phyloP scores from a whole-genome alignment of 2,113 vertebrate species.

The Sebastes fasciatus region DNA sequence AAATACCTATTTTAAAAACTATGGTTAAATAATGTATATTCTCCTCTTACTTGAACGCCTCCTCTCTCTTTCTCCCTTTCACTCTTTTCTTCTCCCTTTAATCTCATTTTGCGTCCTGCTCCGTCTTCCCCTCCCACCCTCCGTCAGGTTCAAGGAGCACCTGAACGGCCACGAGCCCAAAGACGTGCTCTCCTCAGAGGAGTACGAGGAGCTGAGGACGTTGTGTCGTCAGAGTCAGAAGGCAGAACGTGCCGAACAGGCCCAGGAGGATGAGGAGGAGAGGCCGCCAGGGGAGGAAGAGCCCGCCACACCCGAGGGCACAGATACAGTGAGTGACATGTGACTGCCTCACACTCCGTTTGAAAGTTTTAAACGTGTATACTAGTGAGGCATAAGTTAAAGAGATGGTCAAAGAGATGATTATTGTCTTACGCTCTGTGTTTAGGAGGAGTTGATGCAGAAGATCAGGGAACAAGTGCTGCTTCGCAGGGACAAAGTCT shows the following conservation, averaged over 20 bases:
- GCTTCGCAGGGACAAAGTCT: slow-evolving; percentile 82
- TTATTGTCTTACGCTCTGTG: neutral
- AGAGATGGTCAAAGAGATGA: neutral
- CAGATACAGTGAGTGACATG: slow-evolving; percentile 75
- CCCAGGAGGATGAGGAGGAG: slow-evolving; percentile 80
- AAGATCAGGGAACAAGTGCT: slow-evolving; percentile 86
- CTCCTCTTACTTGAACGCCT: neutral
- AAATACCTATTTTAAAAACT: neutral
- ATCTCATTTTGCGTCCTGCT: neutral
- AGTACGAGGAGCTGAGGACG: slow-evolving; percentile 82
- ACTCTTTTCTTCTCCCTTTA: neutral
- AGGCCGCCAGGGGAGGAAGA: slow-evolving; percentile 86
- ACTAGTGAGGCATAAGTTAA: neutral
- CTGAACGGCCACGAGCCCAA: slow-evolving; percentile 78
- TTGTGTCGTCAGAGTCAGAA: slow-evolving; percentile 81
- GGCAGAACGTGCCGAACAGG: slow-evolving; percentile 76
- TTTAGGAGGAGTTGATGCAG: slow-evolving; percentile 84
- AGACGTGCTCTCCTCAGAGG: slow-evolving; percentile 82
- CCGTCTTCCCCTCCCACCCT: neutral
- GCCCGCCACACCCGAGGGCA: slow-evolving; percentile 69
- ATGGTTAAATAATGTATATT: neutral
- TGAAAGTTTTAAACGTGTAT: neutral
- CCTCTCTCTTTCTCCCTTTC: neutral
- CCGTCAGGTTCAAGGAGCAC: slow-evolving; percentile 85
- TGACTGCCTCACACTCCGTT: neutral